Evolutionary conservation across 2,888 invertebrate genomes (phyloP), one percentile per base, ranked within the genome.

Genomic region (Plagiodera versicolora): DNA sequence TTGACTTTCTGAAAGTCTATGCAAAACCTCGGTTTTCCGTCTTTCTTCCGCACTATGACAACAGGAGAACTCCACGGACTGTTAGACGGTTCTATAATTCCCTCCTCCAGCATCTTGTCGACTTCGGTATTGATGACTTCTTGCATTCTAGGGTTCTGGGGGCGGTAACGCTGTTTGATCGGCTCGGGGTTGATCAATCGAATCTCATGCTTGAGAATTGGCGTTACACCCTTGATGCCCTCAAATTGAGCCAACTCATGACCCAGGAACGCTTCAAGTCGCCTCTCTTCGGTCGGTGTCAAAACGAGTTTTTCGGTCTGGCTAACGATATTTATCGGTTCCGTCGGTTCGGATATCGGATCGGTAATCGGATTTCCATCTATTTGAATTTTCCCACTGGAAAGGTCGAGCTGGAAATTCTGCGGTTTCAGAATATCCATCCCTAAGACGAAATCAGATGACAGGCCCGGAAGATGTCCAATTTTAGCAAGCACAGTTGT

Each of bases 61-160:
- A 67, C 54, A 4, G 67, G 64, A 1, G 60, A 63, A 32, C 64
- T 64, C 64, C 61, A 66, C 2, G 65, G 65, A 28, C 67, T 63
- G n/a, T 53, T 39, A 11, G 61, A 65, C 9, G 62, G 56, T 19
- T 65, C 65, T 32, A 65, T 65, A 1, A 67, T 24, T 1, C 45
- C 56, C 8, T 60, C 55, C 2, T 49, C 35, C 3, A 67, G 20
- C 61, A 66, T 61, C 39, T 51, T 46, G 28, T 48, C 61, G 3
- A 65, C 52, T 59, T 65, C 65, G 2, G 39, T 24, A 48, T 61
- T 39, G 20, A 63, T 58, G 0, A 67, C 60, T 14, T 46, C 39
- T 44, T 54, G 58, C 56, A 64, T 59, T 1, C 48, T 52, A 1
- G 57, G 55, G 28, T 64, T 64, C 20, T 56, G 47, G 11, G 50